Evolutionary conservation across 2,797 vertebrate species (phyloP), one percentile per base, ranked within the genome.

Genomic region (Esox lucius): DNA sequence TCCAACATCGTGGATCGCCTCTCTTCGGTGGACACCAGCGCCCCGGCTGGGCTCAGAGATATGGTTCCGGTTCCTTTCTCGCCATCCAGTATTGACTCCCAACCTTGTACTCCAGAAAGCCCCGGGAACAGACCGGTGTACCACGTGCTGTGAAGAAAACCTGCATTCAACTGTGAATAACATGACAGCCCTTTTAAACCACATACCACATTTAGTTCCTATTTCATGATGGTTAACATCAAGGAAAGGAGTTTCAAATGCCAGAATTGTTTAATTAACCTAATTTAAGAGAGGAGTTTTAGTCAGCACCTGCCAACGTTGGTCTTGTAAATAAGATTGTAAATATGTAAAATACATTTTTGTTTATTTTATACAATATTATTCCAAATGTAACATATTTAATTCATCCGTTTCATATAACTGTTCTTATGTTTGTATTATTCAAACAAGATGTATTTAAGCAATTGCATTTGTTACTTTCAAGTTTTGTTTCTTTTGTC

Each of bases 1-100:
- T 97, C 97, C 91, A 99, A 95, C 88, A 99, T 99, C 78, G 98
- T 99, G 91, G 97, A 99, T 84, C 94, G 97, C 0, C 95, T 99
- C 83, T 94, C 95, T 73, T 94, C 94, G 0, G 91, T 91, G 9
- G 93, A 95, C 73, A 88, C 94, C n/a, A 77, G 91, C 1, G 91
- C 82, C 3, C 70, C 94, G n/a, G 69, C 84, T 15, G 83, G 92
- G 19, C 90, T 90, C 79, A 93, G 93, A 42, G 81, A 92, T 65
- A 80, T 76, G 72, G 88, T 92, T 68, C 89, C 91, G 71, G 88
- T 92, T 68, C 89, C 92, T 74, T 95, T 94, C 68, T 95, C 95
- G 5, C 88, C 85, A 42, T 81, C 90, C 88, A 95, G 93, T 90
- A 88, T 91, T 2, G 94, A 96, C 78, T 97, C 96, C 2, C 95